Conservation (phyloP, 2,797 vertebrate species). For the Trematomus bernacchii region DNA sequence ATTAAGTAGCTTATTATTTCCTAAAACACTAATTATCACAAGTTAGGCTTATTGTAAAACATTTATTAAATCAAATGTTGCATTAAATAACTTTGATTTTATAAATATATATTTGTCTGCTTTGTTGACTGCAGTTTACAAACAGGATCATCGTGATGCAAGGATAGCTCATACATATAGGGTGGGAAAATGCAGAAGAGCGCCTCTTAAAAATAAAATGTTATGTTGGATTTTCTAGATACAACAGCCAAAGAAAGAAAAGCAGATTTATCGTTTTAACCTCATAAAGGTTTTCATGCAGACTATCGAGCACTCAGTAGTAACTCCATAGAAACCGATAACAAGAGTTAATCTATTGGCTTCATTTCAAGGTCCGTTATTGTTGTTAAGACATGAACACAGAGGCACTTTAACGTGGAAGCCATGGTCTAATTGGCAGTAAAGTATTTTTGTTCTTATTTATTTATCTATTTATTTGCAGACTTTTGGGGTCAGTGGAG, state of each 20-base stretch:
- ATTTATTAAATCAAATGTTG: no score
- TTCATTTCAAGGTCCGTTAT: constrained; percentile 67
- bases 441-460: constrained; percentile 69
- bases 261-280: constrained; percentile 6
- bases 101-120: not conserved
- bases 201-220: not conserved
- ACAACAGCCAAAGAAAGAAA: not conserved
- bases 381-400: constrained; percentile 59
- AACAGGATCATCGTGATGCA: constrained; percentile 4
- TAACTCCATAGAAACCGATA: constrained; percentile 26
- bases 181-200: not conserved
- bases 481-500: constrained; percentile 75
- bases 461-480: constrained; percentile 77
- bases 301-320: constrained; percentile 14
- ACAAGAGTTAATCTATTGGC: constrained; percentile 28
- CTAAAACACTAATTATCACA: not conserved
- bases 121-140: not conserved
- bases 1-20: no score
- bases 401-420: constrained; percentile 64
- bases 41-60: not conserved
- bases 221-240: not conserved
- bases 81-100: no score
- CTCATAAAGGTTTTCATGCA: constrained; percentile 11
- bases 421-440: constrained; percentile 69
- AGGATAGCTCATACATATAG: constrained; percentile 5